Conservation (phyloP, 1,140 invertebrate species). For the Drosophila insularis region DNA sequence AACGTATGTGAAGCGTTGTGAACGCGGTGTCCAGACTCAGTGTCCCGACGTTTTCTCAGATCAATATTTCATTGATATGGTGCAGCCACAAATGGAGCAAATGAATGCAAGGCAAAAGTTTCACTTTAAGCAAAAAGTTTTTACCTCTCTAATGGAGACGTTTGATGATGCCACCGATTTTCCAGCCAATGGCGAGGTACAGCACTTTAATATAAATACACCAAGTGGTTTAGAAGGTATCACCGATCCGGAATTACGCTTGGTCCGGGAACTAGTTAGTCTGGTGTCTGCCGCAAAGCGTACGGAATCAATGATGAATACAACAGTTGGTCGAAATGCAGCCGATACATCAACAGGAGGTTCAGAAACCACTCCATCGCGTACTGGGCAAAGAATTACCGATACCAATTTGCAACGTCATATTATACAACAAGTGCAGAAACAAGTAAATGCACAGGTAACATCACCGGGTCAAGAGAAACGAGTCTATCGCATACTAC, state of each 20-base stretch:
- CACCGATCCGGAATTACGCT: slow-evolving; percentile 41
- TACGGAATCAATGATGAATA: neutral
- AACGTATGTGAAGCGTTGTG: slow-evolving; percentile 14
- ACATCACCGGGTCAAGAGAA: slow-evolving; percentile 24
- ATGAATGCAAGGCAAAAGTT: slow-evolving; percentile 72
- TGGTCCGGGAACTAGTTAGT: slow-evolving; percentile 56
- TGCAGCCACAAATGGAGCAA: slow-evolving; percentile 57
- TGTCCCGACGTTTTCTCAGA: slow-evolving; percentile 35
- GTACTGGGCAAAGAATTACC: neutral
- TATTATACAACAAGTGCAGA: neutral
- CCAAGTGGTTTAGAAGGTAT: slow-evolving; percentile 58
- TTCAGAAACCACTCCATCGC: neutral
- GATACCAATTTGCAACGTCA: neutral
- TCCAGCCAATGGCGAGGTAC: slow-evolving; percentile 48
- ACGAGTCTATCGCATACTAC: slow-evolving; percentile 46
- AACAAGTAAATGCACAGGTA: neutral
- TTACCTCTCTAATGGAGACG: slow-evolving; percentile 64
- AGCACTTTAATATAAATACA: slow-evolving; percentile 71
- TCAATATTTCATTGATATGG: slow-evolving; percentile 62
- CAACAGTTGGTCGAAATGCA: neutral
- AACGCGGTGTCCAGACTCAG: slow-evolving; percentile 44
- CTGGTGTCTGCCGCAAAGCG: slow-evolving; percentile 52
- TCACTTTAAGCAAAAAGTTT: slow-evolving; percentile 64
- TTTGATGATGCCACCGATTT: slow-evolving; percentile 74
- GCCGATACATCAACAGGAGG: neutral